Evolutionary conservation across 2,888 invertebrate species (phyloP), one percentile per base, ranked within the genome.

Genomic region (Agriopis marginaria): DNA sequence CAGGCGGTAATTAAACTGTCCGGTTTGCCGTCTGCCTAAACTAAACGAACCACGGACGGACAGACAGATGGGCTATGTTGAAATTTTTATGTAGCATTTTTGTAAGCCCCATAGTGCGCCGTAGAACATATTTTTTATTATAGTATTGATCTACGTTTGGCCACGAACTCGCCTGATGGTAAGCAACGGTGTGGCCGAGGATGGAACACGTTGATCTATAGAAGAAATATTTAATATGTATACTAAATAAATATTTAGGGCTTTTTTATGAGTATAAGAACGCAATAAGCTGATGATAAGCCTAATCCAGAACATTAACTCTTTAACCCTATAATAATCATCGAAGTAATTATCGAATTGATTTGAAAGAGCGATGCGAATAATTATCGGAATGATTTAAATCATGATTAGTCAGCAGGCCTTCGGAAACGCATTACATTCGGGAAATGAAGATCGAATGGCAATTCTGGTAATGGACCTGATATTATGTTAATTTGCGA

Each of bases 1-100:
- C 61, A 32, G 42, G 40, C 44, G 59, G 56, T 63, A 71, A 71
- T 71, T 68, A 66, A 72, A 66, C 64, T 69, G 72, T 65, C 72
- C 23, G 54, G 64, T 63, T 51, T 58, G 65, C 53, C 51, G 53
- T 42, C 63, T 55, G 47, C 68, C 71, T 66, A 61, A 60, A 65
- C 56, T 44, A 32, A 23, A 44, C 44, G 54, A 42, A 53, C 59
- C 14, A 12, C 44, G 54, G 54, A 32, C 32, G n/a, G 54, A 45
- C 32, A 47, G 45, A n/a, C 47, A n/a, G 54, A 42, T 42, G 32
- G 62, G 23, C 0, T 12, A 54, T 14, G 32, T 45, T 63, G 17
- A 55, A 53, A 23, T 53, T 53, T 62, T 42, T 44, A 51, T 12
- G 14, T 10, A 9, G 39, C 42, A 44, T 44, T 56, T 11, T 44